Percentiles rank a stretch among this genome's conserved stretches.
Conservation (phyloP, 2,797 vertebrate species). For the Acipenser oxyrinchus region DNA sequence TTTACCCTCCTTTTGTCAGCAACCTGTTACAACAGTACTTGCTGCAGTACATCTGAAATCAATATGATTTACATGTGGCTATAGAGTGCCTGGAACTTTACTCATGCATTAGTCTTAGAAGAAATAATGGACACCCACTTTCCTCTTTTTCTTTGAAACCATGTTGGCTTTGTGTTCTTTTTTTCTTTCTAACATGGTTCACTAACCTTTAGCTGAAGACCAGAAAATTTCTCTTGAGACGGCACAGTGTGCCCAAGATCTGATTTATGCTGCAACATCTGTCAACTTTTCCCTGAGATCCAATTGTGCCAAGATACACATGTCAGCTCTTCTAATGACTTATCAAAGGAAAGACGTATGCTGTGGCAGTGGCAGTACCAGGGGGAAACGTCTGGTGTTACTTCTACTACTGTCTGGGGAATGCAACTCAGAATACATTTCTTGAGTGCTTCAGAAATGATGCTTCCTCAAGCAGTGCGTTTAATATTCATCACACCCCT, state of each 20-base stretch:
- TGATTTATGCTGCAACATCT: slow-evolving; percentile 47
- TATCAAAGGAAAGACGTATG: slow-evolving; percentile 28
- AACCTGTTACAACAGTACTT: too few relatives aligned
- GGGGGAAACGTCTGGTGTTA: background rate
- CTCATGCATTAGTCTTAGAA: too few relatives aligned
- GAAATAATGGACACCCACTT: too few relatives aligned
- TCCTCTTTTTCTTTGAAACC: too few relatives aligned
- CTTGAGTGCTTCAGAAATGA: background rate
- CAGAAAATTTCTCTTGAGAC: slow-evolving; percentile 37
- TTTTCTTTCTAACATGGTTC: slow-evolving; percentile 34
- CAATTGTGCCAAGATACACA: slow-evolving; percentile 35
- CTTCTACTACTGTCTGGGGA: background rate
- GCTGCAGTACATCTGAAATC: too few relatives aligned
- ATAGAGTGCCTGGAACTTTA: too few relatives aligned
- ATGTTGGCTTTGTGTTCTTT: too few relatives aligned
- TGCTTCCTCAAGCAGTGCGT: background rate
- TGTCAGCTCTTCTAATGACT: slow-evolving; percentile 39
- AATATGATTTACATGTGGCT: too few relatives aligned
- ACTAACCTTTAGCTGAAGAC: slow-evolving; percentile 38
- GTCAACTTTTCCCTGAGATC: slow-evolving; percentile 40
- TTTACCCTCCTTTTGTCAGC: too few relatives aligned
- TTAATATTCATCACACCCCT: slow-evolving; percentile 3
- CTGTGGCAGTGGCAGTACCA: slow-evolving; percentile 16
- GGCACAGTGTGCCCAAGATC: slow-evolving; percentile 32
- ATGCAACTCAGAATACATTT: too few relatives aligned